Evolutionary conservation across 1,140 invertebrate genomes (phyloP), one percentile per base, ranked within the genome.

Genomic region (Lycorma delicatula): DNA sequence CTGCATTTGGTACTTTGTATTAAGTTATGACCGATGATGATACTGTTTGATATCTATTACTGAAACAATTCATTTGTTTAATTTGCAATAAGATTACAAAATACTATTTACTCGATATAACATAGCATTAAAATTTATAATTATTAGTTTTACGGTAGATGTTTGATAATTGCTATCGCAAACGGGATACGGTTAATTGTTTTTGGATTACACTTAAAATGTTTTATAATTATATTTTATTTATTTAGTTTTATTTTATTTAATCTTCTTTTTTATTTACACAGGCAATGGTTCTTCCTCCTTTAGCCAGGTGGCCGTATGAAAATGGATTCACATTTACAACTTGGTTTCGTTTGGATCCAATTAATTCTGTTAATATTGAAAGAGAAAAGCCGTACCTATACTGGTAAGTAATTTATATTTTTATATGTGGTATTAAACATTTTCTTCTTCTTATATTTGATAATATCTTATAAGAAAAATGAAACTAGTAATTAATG

Each of bases 251-350:
- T 22, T 7, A n/a, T 27, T 22, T 46, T 22, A 18, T 38, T 3
- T 55, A 50, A 53, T 13, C 16, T 31, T 58, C 59, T 59, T 60
- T 59, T 64, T 67, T 66, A 64, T 64, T 67, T 57, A 71, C 77
- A 25, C 73, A 95, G 93, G 94, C 93, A 46, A 84, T 99, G 67
- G 90, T 97, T 13, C 77, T 99, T 66, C 96, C 97, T 41, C 97
- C 97, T 13, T 77, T 99, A 66, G 89, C 93, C 28, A 87, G 89
- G 70, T 99, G 96, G 96, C 97, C 97, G 0, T 93, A 97, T 74
- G 95, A 98, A 75, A 97, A 91, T 77, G 97, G 97, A 44, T 99
- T 97, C 81, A 98, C 97, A 47, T 99, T 99, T 74, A 95, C 92
- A 64, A 98, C 95, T 61, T 99, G 97, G 97, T 95, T 99, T 74